Conservation (phyloP, 1,140 invertebrate species). For the Aporrectodea caliginosa region DNA sequence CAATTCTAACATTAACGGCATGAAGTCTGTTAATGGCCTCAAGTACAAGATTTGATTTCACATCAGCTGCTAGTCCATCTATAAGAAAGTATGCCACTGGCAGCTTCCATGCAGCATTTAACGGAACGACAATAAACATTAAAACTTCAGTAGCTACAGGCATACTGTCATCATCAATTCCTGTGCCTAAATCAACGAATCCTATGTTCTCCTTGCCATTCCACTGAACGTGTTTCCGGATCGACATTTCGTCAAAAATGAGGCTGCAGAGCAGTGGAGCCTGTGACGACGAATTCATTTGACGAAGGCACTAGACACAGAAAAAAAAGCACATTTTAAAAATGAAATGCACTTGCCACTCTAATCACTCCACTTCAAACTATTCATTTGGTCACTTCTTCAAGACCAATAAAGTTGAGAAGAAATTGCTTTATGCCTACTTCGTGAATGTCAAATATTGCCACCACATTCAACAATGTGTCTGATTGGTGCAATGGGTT, state of each 20-base stretch:
- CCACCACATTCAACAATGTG: no score
- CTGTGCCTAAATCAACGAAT: background rate
- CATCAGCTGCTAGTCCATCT: background rate
- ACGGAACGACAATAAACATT: background rate
- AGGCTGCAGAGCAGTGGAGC: background rate
- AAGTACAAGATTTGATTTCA: background rate
- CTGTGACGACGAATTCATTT: background rate
- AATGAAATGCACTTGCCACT: no score
- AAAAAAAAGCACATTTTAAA: no score
- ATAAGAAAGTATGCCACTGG: slow-evolving; percentile 7
- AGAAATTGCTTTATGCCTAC: no score
- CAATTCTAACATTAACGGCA: background rate
- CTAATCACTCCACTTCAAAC: no score
- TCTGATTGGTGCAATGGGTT: no score
- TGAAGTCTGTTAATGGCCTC: background rate
- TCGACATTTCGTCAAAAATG: slow-evolving; percentile 13
- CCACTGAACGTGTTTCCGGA: slow-evolving; percentile 8
- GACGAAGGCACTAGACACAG: no score
- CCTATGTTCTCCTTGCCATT: background rate
- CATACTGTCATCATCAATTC: background rate
- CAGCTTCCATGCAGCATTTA: background rate
- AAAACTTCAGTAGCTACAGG: background rate
- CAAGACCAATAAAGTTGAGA: no score
- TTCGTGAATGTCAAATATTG: no score
- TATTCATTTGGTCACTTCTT: no score